Percentiles rank a stretch among this genome's conserved stretches.
Evolutionary conservation across 2,797 vertebrate genomes (phyloP).

Genomic region (Eurystomus glaucurus): DNA sequence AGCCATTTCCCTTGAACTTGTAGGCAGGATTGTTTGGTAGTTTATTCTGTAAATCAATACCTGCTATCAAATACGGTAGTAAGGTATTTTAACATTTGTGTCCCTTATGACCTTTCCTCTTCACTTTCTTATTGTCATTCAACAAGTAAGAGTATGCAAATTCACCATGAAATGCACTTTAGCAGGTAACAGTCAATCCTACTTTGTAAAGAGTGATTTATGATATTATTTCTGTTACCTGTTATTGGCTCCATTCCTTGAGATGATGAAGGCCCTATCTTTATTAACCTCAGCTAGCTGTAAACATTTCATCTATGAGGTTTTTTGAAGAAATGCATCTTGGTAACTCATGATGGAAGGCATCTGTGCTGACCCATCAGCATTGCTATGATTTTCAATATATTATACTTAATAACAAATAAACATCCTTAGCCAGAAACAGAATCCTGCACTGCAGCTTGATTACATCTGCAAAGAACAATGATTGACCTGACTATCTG

Average conservation of each 20-base stretch:
- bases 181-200: slow-evolving; percentile 12
- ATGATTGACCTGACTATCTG: slow-evolving; percentile 23
- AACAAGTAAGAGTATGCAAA: slow-evolving; percentile 10
- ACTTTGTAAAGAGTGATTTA: slow-evolving; percentile 45
- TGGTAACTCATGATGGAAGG: slow-evolving; percentile 19
- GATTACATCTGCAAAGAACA: slow-evolving; percentile 46
- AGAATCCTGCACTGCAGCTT: slow-evolving; percentile 39
- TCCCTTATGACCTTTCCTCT: not conserved
- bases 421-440: slow-evolving; percentile 41
- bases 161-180: slow-evolving; percentile 15
- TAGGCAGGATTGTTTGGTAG: not conserved
- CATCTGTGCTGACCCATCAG: slow-evolving; percentile 29
- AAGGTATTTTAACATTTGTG: not conserved
- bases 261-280: slow-evolving; percentile 45
- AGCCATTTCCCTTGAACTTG: not conserved
- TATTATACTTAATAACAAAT: slow-evolving; percentile 58
- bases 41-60: not conserved
- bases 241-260: slow-evolving; percentile 43
- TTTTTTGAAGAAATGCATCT: slow-evolving; percentile 21
- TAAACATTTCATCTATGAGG: slow-evolving; percentile 18
- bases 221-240: slow-evolving; percentile 47
- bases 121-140: slow-evolving; percentile 1
- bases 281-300: slow-evolving; percentile 48
- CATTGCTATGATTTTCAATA: slow-evolving; percentile 40
- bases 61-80: not conserved